Evolutionary conservation across 2,888 invertebrate species (phyloP).

Genomic region (Trissoscelio sp.): DNA sequence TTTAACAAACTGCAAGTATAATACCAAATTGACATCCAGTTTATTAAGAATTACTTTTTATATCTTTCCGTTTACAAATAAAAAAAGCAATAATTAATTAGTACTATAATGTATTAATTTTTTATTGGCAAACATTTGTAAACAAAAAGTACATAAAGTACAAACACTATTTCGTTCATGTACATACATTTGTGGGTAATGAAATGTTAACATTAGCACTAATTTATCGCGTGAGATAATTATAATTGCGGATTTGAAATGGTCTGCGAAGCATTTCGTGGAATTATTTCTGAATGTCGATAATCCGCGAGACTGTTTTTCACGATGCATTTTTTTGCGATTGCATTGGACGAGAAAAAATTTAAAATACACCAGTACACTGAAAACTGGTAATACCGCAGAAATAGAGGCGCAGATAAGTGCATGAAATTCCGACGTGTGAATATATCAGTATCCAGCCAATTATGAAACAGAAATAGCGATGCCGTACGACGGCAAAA

Average conservation of each 20-base stretch:
- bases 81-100: too few relatives aligned
- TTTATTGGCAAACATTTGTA: too few relatives aligned
- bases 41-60: too few relatives aligned
- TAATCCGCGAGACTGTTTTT: slow-evolving; percentile 1
- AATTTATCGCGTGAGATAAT: too few relatives aligned
- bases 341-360: neutral
- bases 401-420: neutral
- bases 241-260: neutral
- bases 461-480: slow-evolving; percentile 26
- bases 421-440: slow-evolving; percentile 14
- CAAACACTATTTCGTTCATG: too few relatives aligned
- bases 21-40: too few relatives aligned
- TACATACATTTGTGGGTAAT: too few relatives aligned
- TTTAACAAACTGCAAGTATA: too few relatives aligned
- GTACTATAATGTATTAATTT: too few relatives aligned
- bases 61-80: too few relatives aligned
- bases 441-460: slow-evolving; percentile 18
- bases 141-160: too few relatives aligned
- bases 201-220: too few relatives aligned
- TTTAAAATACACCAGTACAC: neutral
- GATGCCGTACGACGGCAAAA: neutral
- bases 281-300: slow-evolving; percentile 2
- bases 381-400: neutral
- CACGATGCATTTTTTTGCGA: neutral
- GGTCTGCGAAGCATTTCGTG: neutral